phyloP scores from a whole-genome alignment of 1,140 invertebrate genomes.

The Drosophila littoralis region DNA sequence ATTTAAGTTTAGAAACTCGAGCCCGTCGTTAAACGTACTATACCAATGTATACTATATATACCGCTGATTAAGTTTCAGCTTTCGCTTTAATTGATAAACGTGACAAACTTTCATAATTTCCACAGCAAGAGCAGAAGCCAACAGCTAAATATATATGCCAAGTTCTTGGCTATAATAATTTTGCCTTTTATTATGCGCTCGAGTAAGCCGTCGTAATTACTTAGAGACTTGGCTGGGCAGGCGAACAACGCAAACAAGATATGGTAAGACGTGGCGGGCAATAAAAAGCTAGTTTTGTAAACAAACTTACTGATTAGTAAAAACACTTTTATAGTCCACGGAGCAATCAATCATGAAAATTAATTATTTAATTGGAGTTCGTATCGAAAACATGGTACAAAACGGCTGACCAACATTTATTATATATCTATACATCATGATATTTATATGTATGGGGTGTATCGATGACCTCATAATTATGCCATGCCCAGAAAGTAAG shows the following conservation, averaged over 20 bases:
- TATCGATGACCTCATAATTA: constrained; percentile 43
- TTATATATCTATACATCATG: neutral
- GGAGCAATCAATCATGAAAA: constrained; percentile 60
- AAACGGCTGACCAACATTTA: constrained; percentile 10
- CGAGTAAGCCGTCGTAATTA: constrained; percentile 52
- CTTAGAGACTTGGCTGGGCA: constrained; percentile 13
- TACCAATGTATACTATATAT: neutral
- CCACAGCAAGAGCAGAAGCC: constrained; percentile 10
- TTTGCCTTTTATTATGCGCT: constrained; percentile 59
- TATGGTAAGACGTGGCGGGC: neutral
- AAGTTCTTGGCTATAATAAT: constrained; percentile 36
- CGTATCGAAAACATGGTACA: constrained; percentile 21
- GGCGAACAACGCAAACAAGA: neutral
- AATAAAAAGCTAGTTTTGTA: constrained; percentile 30
- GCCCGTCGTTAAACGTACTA: no score
- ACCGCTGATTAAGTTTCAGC: neutral
- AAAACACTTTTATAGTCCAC: constrained; percentile 21
- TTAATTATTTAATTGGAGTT: constrained; percentile 57
- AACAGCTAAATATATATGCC: constrained; percentile 11
- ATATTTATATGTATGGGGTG: neutral
- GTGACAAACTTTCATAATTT: constrained; percentile 78
- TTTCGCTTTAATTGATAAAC: constrained; percentile 59
- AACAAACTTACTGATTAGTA: constrained; percentile 38
- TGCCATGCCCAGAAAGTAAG: constrained; percentile 2
- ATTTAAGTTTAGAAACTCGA: neutral